Conservation (phyloP, 2,113 vertebrate genomes). For the Tyto alba region DNA sequence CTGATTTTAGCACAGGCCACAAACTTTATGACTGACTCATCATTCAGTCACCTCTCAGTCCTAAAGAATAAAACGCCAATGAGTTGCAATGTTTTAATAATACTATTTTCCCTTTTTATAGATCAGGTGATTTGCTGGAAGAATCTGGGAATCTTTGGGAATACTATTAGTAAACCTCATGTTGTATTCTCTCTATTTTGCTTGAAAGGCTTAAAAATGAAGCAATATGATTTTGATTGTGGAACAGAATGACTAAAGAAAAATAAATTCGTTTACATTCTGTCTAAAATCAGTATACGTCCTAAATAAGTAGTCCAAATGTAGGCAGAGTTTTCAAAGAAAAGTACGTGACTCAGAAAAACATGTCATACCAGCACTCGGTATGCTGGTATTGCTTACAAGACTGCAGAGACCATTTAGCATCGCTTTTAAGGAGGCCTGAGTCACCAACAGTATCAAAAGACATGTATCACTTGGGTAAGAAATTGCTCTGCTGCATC, state of each 20-base stretch:
- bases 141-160: not conserved
- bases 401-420: not conserved
- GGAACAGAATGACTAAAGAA: not conserved
- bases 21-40: constrained; percentile 44
- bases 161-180: not conserved
- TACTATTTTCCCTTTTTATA: not conserved
- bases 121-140: not conserved
- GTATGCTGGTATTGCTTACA: not conserved
- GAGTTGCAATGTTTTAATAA: not conserved
- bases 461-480: not conserved
- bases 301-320: not conserved
- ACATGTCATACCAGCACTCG: not conserved
- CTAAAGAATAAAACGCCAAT: not conserved
- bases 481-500: not conserved
- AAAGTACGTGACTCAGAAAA: not conserved
- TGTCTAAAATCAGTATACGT: not conserved
- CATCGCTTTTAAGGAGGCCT: not conserved
- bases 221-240: not conserved
- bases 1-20: constrained; percentile 51
- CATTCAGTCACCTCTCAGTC: constrained; percentile 28
- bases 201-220: not conserved
- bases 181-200: not conserved
- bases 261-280: not conserved
- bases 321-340: not conserved
- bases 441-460: not conserved